Base-by-base conservation (phyloP, 1,140 invertebrate species). In the Eulimnadia texana region DNA sequence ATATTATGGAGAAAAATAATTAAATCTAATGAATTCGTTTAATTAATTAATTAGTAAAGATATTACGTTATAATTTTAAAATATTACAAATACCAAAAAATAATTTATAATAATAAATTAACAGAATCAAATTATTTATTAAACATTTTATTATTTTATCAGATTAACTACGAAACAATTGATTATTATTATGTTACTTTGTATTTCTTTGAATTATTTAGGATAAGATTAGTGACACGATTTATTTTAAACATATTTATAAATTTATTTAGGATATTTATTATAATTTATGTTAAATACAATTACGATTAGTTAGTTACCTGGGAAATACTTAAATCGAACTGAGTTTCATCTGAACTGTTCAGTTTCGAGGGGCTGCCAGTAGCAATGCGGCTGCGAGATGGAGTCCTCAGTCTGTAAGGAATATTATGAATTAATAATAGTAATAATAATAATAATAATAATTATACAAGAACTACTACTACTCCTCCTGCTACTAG, bases 241-340 rank as follows among this genome's bases (percentile, higher is more conserved):
- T n/a, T n/a, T n/a, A n/a, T n/a, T n/a, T n/a, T n/a, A n/a, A n/a
- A n/a, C n/a, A n/a, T n/a, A 13, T 2, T 33, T 20, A 19, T 33
- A 29, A 19, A 33, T 27, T n/a, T 33, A 20, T 1, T 27, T 25
- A 16, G 55, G 27, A 3, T 27, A 16, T 29, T 27, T 57, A 16
- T 27, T 33, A 33, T 33, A 29, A 13, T 20, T 11, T 23, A 3
- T 11, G 6, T 56, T 3, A 28, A 56, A 2, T 29, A 24, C 9
- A 28, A 1, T 27, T 6, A 33, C 11, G 20, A 33, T 13, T 80
- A 74, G 67, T 79, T 83, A 22, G 81, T 80, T 63, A 88, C 82
- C 24, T 84, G 82, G 58, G 84, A 79, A 63, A 88, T 74, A 27
- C 55, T 33, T 42, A 58, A 33, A 19, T 58, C 55, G 23, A 58